A percentile compares a stretch with the other conserved stretches of the same genome.
These are phyloP conservation scores for Clunio marinus DNA, from an alignment of 2,888 invertebrate genomes.

Conservation along the genomic window DNA sequence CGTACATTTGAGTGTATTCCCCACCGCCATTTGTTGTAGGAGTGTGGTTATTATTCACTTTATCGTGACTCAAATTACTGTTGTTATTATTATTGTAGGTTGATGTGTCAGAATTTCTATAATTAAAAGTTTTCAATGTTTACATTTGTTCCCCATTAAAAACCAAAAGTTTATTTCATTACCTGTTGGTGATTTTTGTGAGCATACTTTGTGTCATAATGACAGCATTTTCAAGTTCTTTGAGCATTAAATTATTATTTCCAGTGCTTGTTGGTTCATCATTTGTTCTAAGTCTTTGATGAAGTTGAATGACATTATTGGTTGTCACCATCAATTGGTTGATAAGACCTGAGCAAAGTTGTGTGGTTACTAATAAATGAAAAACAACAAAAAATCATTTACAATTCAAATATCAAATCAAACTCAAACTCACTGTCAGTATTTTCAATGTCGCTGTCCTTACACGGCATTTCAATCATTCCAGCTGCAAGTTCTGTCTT, in stretches of 20 bases:
- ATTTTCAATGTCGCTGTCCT: slow-evolving; percentile 53
- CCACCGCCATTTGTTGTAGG: slow-evolving; percentile 47
- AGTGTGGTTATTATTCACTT: slow-evolving; percentile 26
- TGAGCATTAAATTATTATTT: slow-evolving; percentile 47
- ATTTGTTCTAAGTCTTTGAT: slow-evolving; percentile 50
- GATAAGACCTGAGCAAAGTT: slow-evolving; percentile 60
- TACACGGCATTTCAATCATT: slow-evolving; percentile 48
- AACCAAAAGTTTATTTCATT: neutral
- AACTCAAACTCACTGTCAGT: slow-evolving; percentile 52
- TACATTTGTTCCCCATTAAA: neutral
- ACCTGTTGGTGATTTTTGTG: slow-evolving; percentile 48
- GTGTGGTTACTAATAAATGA: slow-evolving; percentile 57
- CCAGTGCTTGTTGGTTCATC: slow-evolving; percentile 45
- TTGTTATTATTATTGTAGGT: neutral
- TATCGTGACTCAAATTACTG: slow-evolving; percentile 21
- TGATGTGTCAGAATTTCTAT: neutral
- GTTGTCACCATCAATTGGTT: slow-evolving; percentile 53
- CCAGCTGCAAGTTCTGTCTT: slow-evolving; percentile 40
- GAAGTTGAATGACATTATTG: slow-evolving; percentile 50
- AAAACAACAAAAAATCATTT: slow-evolving; percentile 27
- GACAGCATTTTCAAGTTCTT: slow-evolving; percentile 52
- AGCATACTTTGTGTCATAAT: slow-evolving; percentile 53
- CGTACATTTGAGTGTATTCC: slow-evolving; percentile 56
- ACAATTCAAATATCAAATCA: neutral
- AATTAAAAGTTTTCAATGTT: neutral